Evolutionary conservation across 2,888 invertebrate species (phyloP).

Genomic region (Diplolepis rosae): DNA sequence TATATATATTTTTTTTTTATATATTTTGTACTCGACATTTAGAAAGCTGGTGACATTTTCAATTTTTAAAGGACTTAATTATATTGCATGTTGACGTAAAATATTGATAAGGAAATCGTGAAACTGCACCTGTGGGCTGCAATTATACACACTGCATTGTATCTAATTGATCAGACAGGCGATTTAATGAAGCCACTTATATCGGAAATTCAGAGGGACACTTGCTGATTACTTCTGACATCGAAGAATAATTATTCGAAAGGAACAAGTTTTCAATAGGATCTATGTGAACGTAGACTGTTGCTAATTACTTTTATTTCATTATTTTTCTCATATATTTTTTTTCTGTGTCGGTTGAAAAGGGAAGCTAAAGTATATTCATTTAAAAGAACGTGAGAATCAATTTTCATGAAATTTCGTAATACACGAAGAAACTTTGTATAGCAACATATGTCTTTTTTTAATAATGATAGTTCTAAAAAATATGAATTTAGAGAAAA

Average conservation of each 20-base stretch:
- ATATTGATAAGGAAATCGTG: slow-evolving; percentile 17
- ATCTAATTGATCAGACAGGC: slow-evolving; percentile 19
- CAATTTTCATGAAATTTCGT: too few species aligned
- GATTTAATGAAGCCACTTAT: slow-evolving; percentile 9
- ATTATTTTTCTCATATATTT: background rate
- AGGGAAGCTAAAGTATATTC: too few species aligned
- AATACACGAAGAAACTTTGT: too few species aligned
- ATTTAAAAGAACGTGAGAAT: too few species aligned
- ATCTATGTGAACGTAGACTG: slow-evolving; percentile 13
- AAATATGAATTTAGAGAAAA: too few species aligned
- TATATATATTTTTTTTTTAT: too few species aligned
- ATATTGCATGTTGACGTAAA: background rate
- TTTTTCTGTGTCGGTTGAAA: too few species aligned
- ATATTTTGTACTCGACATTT: slow-evolving; percentile 4
- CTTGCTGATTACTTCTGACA: slow-evolving; percentile 23
- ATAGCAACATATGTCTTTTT: too few species aligned
- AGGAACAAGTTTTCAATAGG: slow-evolving; percentile 5
- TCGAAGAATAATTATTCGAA: background rate
- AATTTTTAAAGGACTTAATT: background rate
- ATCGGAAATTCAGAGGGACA: slow-evolving; percentile 17
- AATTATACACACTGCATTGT: slow-evolving; percentile 3
- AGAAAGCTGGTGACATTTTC: slow-evolving; percentile 14
- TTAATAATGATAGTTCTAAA: too few species aligned
- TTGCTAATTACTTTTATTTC: background rate
- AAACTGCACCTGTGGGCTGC: slow-evolving; percentile 8